These are phyloP conservation scores for Danio jaintianensis DNA, from an alignment of 2,797 vertebrate genomes.

Conservation along the genomic window DNA sequence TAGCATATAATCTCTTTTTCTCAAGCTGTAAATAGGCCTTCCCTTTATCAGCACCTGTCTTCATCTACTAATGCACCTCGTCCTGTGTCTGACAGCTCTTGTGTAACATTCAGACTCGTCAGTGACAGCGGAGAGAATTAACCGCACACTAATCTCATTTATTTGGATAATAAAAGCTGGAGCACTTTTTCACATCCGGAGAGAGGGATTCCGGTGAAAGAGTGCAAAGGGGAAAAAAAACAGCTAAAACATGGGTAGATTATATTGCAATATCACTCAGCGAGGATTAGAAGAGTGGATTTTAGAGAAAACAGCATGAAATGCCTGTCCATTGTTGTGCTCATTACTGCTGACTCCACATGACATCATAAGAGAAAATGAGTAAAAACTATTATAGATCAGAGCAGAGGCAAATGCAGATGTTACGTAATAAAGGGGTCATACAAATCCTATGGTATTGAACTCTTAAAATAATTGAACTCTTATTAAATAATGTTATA, in stretches of 20 bases:
- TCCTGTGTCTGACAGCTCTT: conserved; percentile 18
- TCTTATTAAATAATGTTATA: too few species aligned
- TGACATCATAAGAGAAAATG: conserved; percentile 40
- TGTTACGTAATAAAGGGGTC: neutral
- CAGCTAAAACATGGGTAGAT: conserved; percentile 38
- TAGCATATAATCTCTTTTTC: conserved; percentile 3
- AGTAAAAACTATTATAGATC: conserved; percentile 1
- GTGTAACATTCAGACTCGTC: conserved; percentile 28
- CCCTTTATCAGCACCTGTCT: conserved; percentile 1
- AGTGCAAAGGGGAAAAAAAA: conserved; percentile 8
- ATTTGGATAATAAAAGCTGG: conserved; percentile 49
- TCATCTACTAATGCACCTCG: conserved; percentile 40
- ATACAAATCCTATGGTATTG: conserved; percentile 10
- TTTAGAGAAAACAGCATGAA: conserved; percentile 8
- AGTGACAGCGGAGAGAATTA: conserved; percentile 33
- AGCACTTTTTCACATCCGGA: conserved; percentile 28
- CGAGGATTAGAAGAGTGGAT: conserved; percentile 34
- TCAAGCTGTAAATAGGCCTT: conserved; percentile 1
- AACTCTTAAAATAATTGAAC: neutral
- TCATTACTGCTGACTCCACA: conserved; percentile 20
- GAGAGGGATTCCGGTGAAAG: conserved; percentile 9
- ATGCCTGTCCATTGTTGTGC: conserved; percentile 35
- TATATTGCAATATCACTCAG: conserved; percentile 55
- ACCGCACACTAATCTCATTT: conserved; percentile 51
- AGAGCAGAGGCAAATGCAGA: neutral